These are phyloP conservation scores for Myiozetetes cayanensis DNA, from an alignment of 2,113 vertebrate genomes.

Conservation along the genomic window DNA sequence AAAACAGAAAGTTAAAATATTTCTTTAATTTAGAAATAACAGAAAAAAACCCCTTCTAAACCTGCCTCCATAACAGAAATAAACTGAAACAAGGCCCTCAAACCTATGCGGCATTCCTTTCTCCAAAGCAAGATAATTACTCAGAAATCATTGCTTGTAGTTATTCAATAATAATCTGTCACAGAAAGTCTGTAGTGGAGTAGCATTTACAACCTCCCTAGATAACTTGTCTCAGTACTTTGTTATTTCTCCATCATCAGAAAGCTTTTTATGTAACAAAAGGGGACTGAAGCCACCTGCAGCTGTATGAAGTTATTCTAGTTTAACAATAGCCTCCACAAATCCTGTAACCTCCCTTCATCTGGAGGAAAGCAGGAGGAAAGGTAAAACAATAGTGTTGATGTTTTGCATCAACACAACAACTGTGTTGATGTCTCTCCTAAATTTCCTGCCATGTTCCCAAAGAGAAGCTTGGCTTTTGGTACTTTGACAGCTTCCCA, in stretches of 20 bases:
- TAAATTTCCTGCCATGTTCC: conserved; percentile 10
- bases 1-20: not conserved
- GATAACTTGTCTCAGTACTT: not conserved
- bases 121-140: not conserved
- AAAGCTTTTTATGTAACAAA: not conserved
- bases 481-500: not conserved
- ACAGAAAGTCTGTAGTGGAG: not conserved
- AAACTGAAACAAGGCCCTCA: not conserved
- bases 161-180: not conserved
- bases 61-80: not conserved
- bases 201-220: not conserved
- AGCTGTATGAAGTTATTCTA: not conserved
- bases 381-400: conserved; percentile 43
- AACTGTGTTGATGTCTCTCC: not conserved
- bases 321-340: not conserved
- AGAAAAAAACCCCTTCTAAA: not conserved
- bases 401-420: not conserved
- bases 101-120: not conserved
- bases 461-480: not conserved
- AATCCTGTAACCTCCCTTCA: conserved; percentile 10
- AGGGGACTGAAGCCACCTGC: not conserved
- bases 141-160: not conserved
- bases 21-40: not conserved
- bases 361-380: conserved; percentile 26
- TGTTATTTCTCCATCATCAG: not conserved